Conservation (phyloP, 2,797 vertebrate genomes). For the Girardinus metallicus region DNA sequence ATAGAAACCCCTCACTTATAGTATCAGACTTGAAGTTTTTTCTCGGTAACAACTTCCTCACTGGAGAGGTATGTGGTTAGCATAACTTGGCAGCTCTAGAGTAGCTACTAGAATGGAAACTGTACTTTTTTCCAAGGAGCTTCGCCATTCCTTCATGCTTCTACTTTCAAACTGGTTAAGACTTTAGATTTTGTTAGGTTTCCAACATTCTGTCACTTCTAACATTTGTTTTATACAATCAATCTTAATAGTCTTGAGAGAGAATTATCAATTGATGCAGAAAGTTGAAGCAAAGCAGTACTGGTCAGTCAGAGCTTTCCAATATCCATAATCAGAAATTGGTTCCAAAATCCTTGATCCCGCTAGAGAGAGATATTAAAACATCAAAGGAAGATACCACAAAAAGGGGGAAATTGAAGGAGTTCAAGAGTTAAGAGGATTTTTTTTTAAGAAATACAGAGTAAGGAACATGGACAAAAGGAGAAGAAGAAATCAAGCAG, state of each 20-base stretch:
- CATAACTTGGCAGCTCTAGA: background rate
- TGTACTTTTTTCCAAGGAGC: background rate
- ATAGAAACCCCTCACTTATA: background rate
- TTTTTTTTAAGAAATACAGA: conserved; percentile 61
- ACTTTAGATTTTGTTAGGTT: background rate
- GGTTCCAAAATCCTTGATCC: no score
- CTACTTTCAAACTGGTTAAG: background rate
- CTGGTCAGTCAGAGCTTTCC: background rate
- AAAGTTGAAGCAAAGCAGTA: background rate
- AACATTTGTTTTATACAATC: background rate
- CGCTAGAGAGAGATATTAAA: conserved; percentile 59
- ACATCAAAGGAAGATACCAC: conserved; percentile 63
- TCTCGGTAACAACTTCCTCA: background rate
- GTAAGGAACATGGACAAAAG: conserved; percentile 69
- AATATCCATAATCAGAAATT: background rate
- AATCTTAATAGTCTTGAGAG: background rate
- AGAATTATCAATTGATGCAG: background rate
- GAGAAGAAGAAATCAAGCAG: conserved; percentile 71
- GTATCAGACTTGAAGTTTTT: background rate
- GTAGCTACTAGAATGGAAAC: background rate
- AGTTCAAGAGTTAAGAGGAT: conserved; percentile 72
- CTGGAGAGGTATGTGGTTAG: background rate
- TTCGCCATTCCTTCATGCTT: background rate
- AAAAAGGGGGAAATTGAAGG: conserved; percentile 52
- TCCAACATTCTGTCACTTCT: background rate